Evolutionary conservation across 2,113 vertebrate species (phyloP).

Genomic region (Sphyrna mokarran): DNA sequence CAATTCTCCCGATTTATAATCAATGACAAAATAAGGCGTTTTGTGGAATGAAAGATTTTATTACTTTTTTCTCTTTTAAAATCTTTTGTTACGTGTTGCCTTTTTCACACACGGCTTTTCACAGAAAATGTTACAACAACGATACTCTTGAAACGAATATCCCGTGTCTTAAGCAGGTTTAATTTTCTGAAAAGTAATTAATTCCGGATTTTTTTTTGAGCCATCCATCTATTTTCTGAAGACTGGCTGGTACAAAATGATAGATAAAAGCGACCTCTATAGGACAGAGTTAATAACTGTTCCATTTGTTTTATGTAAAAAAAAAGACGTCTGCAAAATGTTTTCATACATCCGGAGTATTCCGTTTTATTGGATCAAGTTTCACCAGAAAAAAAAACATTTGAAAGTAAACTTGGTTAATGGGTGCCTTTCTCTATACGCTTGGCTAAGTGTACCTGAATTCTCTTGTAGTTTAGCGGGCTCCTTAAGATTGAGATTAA

Average conservation of each 20-base stretch:
- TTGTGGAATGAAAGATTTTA: background rate
- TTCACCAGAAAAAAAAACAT: background rate
- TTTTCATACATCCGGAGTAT: background rate
- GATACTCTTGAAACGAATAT: background rate
- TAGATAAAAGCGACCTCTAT: slow-evolving; percentile 36
- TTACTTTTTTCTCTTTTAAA: too few relatives aligned
- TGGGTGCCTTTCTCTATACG: background rate
- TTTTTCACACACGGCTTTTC: background rate
- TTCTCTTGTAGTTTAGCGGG: background rate
- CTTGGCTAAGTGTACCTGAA: background rate
- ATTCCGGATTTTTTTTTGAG: background rate
- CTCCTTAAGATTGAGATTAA: background rate
- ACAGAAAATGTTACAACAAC: background rate
- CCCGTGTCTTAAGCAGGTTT: background rate
- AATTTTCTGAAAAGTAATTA: background rate
- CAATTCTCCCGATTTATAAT: background rate
- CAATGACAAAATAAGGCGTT: too few relatives aligned
- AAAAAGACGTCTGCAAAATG: background rate
- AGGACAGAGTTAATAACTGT: background rate
- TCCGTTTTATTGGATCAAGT: background rate
- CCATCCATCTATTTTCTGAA: background rate
- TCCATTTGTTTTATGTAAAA: background rate
- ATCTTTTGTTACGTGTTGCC: background rate
- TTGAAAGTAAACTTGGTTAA: background rate
- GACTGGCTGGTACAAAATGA: background rate